Evolutionary conservation across 2,888 invertebrate genomes (phyloP).

Genomic region (Spodoptera exigua): DNA sequence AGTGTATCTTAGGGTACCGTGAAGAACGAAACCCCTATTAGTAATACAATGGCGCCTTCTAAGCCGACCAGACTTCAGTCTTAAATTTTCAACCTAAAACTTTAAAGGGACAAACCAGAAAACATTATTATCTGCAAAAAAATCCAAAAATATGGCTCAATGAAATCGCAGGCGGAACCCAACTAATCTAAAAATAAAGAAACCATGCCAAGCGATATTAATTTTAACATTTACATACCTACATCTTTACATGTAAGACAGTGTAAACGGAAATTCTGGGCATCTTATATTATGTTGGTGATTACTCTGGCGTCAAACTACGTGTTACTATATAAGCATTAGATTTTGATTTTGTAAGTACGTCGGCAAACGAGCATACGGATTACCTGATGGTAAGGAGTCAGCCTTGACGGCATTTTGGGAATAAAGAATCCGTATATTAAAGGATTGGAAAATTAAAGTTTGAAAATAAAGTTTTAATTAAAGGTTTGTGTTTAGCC

Average conservation of each 20-base stretch:
- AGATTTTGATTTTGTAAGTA: too few species aligned
- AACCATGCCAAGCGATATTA: conserved; percentile 44
- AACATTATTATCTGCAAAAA: conserved; percentile 11
- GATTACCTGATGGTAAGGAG: too few species aligned
- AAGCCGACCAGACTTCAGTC: conserved; percentile 11
- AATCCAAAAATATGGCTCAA: not conserved
- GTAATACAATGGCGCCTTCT: conserved; percentile 45
- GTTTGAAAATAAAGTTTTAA: too few species aligned
- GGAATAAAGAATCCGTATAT: too few species aligned
- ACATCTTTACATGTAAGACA: conserved; percentile 12
- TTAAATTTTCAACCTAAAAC: conserved; percentile 22
- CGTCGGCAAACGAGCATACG: too few species aligned
- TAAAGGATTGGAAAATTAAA: too few species aligned
- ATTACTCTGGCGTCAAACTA: not conserved
- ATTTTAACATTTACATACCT: conserved; percentile 45
- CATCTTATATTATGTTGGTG: conserved; percentile 30
- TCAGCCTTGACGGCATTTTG: too few species aligned
- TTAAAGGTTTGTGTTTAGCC: too few species aligned
- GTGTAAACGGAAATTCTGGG: conserved; percentile 51
- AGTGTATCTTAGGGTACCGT: conserved; percentile 68
- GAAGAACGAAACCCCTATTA: conserved; percentile 45
- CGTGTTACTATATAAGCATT: too few species aligned
- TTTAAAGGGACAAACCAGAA: conserved; percentile 4
- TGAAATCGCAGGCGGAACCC: conserved; percentile 42
- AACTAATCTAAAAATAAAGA: conserved; percentile 10